Conservation (phyloP, 2,797 vertebrate species). For the Perodicticus potto region DNA sequence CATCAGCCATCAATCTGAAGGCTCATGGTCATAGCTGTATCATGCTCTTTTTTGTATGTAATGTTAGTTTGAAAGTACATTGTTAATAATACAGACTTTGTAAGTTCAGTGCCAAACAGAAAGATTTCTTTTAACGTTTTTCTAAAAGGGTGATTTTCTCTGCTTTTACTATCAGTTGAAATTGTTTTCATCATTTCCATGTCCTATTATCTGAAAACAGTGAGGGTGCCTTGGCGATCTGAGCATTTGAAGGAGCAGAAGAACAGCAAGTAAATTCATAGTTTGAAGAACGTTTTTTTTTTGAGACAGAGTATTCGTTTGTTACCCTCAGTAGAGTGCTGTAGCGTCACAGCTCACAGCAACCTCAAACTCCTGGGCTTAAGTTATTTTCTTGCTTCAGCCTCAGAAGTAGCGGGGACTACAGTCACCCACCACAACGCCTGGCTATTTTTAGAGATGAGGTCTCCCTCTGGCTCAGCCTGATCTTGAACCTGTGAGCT, state of each 20-base stretch:
- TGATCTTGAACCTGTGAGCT: no score
- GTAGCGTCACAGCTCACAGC: no score
- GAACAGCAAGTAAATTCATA: neutral
- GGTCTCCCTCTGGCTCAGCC: no score
- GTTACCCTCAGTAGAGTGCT: no score
- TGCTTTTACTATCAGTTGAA: constrained; percentile 30
- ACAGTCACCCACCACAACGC: no score
- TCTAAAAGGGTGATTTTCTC: neutral
- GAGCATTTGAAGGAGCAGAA: constrained; percentile 17
- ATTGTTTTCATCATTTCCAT: neutral
- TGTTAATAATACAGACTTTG: neutral
- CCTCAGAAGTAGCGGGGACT: no score
- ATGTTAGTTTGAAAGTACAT: neutral
- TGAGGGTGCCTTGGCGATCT: neutral
- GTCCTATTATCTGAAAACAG: constrained; percentile 24
- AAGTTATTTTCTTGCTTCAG: no score
- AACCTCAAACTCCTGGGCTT: no score
- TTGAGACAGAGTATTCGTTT: no score
- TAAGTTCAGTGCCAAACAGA: constrained; percentile 48
- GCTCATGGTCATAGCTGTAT: neutral
- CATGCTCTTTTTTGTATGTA: neutral
- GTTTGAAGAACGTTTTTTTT: neutral
- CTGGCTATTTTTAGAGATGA: no score
- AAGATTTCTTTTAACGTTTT: neutral
- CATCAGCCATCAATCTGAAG: neutral